Evolutionary conservation across 2,888 invertebrate species (phyloP).

Genomic region (Hypomecis atomaria): DNA sequence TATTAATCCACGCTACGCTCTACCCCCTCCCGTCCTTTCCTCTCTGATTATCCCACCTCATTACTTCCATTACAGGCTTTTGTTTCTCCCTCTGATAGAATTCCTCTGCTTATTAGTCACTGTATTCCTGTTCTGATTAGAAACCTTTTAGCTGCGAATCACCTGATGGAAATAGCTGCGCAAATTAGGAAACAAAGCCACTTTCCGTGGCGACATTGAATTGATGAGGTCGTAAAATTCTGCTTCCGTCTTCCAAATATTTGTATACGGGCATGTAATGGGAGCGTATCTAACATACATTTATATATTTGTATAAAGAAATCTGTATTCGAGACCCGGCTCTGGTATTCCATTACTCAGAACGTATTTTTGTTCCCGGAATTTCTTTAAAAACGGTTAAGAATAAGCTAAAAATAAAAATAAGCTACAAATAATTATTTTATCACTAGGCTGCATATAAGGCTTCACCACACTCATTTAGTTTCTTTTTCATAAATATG

Average conservation of each 20-base stretch:
- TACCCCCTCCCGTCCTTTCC: not conserved
- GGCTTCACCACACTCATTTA: too few relatives aligned
- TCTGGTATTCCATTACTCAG: too few relatives aligned
- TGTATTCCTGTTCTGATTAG: slow-evolving; percentile 7
- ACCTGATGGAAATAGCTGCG: slow-evolving; percentile 7
- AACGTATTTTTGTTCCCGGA: too few relatives aligned
- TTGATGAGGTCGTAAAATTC: slow-evolving; percentile 8
- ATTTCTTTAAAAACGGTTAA: too few relatives aligned
- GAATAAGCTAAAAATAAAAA: too few relatives aligned
- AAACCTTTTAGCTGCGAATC: slow-evolving; percentile 6
- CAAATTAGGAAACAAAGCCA: slow-evolving; percentile 16
- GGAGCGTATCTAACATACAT: too few relatives aligned
- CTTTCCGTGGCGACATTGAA: slow-evolving; percentile 18
- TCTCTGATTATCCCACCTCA: slow-evolving; percentile 18
- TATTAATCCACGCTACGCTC: slow-evolving; percentile 1
- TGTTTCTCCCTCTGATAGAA: slow-evolving; percentile 5
- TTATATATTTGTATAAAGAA: too few relatives aligned
- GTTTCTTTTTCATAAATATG: too few relatives aligned
- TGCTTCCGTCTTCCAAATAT: slow-evolving; percentile 7
- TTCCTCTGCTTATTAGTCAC: slow-evolving; percentile 1
- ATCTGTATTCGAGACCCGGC: too few relatives aligned
- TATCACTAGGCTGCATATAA: too few relatives aligned
- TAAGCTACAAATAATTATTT: too few relatives aligned
- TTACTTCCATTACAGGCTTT: slow-evolving; percentile 16
- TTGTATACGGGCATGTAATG: not conserved